Percentiles rank a stretch among this genome's conserved stretches.
phyloP scores from a whole-genome alignment of 1,140 invertebrate genomes.

The Drosophila leontia region DNA sequence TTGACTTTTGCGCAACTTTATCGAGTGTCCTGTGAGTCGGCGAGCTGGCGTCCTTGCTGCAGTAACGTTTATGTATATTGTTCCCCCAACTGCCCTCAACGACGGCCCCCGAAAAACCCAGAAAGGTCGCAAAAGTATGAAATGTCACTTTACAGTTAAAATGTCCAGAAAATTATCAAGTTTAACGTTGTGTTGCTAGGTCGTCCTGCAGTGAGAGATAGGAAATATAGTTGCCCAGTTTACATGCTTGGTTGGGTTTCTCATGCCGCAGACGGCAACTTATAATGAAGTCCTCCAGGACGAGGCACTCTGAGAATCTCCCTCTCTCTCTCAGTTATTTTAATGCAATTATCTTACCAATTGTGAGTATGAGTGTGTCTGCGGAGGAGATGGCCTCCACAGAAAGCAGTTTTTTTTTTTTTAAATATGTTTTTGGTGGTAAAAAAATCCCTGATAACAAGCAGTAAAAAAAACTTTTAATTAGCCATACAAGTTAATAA shows the following conservation, averaged over 20 bases:
- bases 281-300: conserved; percentile 74
- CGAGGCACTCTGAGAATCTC: conserved; percentile 31
- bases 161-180: conserved; percentile 79
- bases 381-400: neutral
- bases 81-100: conserved; percentile 37
- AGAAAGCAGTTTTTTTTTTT: conserved; percentile 7
- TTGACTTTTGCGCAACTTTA: conserved; percentile 76
- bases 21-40: conserved; percentile 63
- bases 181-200: conserved; percentile 65
- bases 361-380: conserved; percentile 32
- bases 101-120: conserved; percentile 12
- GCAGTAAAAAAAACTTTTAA: conserved; percentile 68
- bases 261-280: conserved; percentile 45
- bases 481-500: conserved; percentile 65
- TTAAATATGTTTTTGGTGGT: conserved; percentile 22
- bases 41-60: conserved; percentile 43
- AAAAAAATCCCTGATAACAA: conserved; percentile 25
- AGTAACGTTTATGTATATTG: conserved; percentile 77
- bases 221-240: conserved; percentile 53
- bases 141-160: conserved; percentile 75
- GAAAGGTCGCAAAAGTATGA: conserved; percentile 64
- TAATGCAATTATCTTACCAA: conserved; percentile 70
- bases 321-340: conserved; percentile 47
- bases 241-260: conserved; percentile 34
- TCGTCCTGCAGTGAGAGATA: conserved; percentile 44